phyloP scores from a whole-genome alignment of 2,888 invertebrate genomes.

The Temnothorax unifasciatus region DNA sequence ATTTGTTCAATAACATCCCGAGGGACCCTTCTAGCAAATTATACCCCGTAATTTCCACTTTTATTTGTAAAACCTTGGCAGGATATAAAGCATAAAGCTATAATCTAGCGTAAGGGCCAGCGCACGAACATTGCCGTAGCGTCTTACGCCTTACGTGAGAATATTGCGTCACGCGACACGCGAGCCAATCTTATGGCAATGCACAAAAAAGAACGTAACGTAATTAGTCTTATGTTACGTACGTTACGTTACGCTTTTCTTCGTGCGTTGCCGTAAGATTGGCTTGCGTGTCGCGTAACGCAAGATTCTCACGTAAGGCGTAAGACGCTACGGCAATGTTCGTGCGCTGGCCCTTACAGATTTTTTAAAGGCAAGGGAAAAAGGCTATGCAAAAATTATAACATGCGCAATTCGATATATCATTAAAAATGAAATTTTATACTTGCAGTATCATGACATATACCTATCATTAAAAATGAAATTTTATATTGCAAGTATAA shows the following conservation, averaged over 20 bases:
- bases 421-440: background rate
- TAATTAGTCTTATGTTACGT: no score
- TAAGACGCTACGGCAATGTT: no score
- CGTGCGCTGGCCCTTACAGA: background rate
- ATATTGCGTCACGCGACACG: no score
- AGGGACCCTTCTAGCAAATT: slow-evolving; percentile 22
- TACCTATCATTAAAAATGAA: background rate
- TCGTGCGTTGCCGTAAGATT: no score
- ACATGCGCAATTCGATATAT: background rate
- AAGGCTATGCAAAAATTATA: background rate
- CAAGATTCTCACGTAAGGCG: no score
- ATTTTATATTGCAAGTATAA: no score
- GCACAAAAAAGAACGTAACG: no score
- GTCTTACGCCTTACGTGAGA: no score
- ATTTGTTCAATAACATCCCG: background rate
- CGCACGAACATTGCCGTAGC: no score
- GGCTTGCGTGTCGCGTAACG: no score
- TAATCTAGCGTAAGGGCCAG: background rate
- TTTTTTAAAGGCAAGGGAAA: background rate
- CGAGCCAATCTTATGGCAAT: no score
- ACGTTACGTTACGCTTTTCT: no score
- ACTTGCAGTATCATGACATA: background rate
- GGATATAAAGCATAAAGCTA: background rate
- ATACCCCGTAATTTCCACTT: slow-evolving; percentile 6
- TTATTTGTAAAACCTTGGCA: background rate